A percentile compares a stretch with the other conserved stretches of the same genome.
phyloP scores from a whole-genome alignment of 2,797 vertebrate species.

The Strix occidentalis region DNA sequence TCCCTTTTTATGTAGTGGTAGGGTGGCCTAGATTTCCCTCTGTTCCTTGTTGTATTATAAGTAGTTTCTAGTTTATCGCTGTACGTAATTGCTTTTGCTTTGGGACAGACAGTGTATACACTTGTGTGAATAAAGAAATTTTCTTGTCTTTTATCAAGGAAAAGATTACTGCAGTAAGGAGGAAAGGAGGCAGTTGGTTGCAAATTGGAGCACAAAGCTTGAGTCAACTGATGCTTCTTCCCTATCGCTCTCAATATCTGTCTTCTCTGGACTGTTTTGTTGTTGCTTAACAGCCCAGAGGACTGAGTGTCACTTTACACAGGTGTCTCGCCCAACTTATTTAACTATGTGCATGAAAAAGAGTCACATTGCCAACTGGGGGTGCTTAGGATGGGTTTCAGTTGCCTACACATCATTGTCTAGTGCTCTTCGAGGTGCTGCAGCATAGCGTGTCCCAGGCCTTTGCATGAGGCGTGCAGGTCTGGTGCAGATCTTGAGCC shows the following conservation, averaged over 20 bases:
- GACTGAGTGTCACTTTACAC: background rate
- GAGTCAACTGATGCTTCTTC: background rate
- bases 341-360: background rate
- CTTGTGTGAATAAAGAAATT: background rate
- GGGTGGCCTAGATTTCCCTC: background rate
- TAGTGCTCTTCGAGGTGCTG: background rate
- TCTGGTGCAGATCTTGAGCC: background rate
- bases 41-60: background rate
- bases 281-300: background rate
- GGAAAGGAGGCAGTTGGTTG: background rate
- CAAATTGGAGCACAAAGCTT: background rate
- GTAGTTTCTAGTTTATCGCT: background rate
- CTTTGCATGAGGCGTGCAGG: background rate
- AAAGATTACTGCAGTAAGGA: background rate
- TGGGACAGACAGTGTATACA: fast-evolving
- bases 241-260: background rate
- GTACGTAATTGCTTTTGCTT: background rate
- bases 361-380: background rate
- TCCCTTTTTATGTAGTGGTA: background rate
- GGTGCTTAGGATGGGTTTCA: background rate
- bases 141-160: background rate
- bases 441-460: background rate
- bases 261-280: background rate
- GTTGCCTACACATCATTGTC: background rate
- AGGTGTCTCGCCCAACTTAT: fast-evolving